Percentiles rank a stretch among this genome's conserved stretches.
These are phyloP conservation scores for Aramus guarauna DNA, from an alignment of 2,113 vertebrate species.

Conservation along the genomic window DNA sequence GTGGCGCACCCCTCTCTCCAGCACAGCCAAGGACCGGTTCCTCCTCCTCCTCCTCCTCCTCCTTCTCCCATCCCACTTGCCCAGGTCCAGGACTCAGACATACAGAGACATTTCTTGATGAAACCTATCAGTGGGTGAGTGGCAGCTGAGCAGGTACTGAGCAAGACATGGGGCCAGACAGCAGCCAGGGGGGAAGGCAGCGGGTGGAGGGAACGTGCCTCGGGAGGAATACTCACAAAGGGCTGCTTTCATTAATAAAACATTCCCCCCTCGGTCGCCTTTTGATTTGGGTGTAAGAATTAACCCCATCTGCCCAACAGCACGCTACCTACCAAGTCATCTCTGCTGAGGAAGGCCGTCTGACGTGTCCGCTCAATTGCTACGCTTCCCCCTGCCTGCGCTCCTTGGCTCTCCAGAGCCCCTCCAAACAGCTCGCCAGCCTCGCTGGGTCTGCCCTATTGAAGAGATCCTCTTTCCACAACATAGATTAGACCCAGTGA, in stretches of 20 bases:
- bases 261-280: constrained; percentile 63
- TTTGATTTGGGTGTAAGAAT: constrained; percentile 70
- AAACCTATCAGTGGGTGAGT: constrained; percentile 49
- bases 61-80: background rate
- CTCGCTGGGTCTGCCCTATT: background rate
- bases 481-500: constrained; percentile 54
- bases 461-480: constrained; percentile 50
- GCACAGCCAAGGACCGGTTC: background rate
- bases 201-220: constrained; percentile 58
- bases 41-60: background rate
- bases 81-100: background rate
- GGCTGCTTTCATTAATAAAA: constrained; percentile 71
- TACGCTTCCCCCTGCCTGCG: fast-evolving
- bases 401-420: background rate
- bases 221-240: constrained; percentile 62
- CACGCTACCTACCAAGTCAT: constrained; percentile 50
- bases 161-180: constrained; percentile 56
- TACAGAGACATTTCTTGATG: constrained; percentile 42
- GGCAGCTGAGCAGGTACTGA: constrained; percentile 60
- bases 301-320: constrained; percentile 67
- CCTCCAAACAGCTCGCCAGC: constrained; percentile 21
- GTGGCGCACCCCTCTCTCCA: background rate
- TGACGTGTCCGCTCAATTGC: background rate
- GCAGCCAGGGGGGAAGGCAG: constrained; percentile 60
- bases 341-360: constrained; percentile 24